Percentiles rank a stretch among this genome's conserved stretches.
phyloP scores from a whole-genome alignment of 1,140 invertebrate genomes.

The Stenopsyche tienmushanensis region DNA sequence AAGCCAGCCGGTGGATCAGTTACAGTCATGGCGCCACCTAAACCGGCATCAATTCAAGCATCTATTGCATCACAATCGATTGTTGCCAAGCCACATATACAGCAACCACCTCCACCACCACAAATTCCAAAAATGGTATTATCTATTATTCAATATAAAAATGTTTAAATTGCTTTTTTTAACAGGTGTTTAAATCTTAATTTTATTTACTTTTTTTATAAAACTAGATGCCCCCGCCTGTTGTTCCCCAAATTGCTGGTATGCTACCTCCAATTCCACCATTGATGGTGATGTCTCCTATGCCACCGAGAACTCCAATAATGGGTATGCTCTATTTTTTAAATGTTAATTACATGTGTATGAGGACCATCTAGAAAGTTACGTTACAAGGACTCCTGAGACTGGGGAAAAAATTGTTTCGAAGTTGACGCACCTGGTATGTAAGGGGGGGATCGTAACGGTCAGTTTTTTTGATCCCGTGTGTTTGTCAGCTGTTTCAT shows the following conservation, averaged over 20 bases:
- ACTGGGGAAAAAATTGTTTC: no score
- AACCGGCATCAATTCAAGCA: slow-evolving; percentile 39
- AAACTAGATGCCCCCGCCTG: slow-evolving; percentile 45
- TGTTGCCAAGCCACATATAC: slow-evolving; percentile 43
- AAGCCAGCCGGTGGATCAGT: slow-evolving; percentile 63
- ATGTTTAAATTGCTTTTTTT: background rate
- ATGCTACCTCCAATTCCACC: slow-evolving; percentile 69
- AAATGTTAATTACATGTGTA: background rate
- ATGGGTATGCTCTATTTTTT: slow-evolving; percentile 26
- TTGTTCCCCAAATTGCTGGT: slow-evolving; percentile 58
- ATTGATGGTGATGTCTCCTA: slow-evolving; percentile 57
- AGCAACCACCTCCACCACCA: slow-evolving; percentile 14
- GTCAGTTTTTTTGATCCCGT: no score
- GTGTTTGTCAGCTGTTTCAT: no score
- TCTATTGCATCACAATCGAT: slow-evolving; percentile 41
- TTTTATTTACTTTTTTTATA: no score
- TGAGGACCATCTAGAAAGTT: background rate
- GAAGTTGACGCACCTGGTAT: no score
- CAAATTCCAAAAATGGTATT: slow-evolving; percentile 25
- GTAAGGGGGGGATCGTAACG: no score
- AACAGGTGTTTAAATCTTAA: background rate
- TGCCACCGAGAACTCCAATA: slow-evolving; percentile 35
- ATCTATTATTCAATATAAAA: background rate
- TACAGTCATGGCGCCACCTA: slow-evolving; percentile 43
- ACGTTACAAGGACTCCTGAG: no score